Evolutionary conservation across 2,797 vertebrate species (phyloP).

Genomic region (Poliocrania exsul): DNA sequence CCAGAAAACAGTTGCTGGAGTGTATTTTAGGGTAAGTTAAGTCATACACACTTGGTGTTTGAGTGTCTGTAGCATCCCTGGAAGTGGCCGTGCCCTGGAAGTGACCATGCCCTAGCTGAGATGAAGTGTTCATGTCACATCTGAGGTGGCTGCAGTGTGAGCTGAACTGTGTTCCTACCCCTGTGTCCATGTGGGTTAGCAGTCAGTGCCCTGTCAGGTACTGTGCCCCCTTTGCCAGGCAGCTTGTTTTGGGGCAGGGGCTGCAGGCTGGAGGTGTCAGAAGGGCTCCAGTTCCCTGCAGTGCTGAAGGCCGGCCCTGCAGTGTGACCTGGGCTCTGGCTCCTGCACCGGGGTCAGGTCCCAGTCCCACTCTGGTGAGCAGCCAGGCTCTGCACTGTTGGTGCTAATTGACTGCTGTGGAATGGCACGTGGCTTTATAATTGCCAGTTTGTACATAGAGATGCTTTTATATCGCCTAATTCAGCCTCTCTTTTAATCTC

Average conservation of each 20-base stretch:
- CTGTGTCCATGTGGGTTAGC: background rate
- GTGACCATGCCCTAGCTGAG: background rate
- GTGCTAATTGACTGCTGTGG: background rate
- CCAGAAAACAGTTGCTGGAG: background rate
- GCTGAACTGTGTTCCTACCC: background rate
- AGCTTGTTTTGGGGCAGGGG: rapidly evolving
- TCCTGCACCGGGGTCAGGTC: rapidly evolving
- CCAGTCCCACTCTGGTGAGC: background rate
- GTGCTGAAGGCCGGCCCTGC: background rate
- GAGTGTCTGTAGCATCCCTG: background rate
- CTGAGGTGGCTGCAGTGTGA: background rate
- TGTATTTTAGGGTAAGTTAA: background rate
- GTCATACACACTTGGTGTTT: background rate
- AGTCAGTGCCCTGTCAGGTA: background rate
- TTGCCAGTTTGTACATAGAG: background rate
- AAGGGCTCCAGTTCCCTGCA: background rate
- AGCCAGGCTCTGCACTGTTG: background rate
- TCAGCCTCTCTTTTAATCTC: constrained; percentile 27
- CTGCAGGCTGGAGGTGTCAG: background rate
- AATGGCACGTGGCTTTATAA: background rate
- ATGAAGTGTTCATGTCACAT: rapidly evolving
- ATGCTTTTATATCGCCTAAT: constrained; percentile 3
- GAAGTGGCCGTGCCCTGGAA: background rate
- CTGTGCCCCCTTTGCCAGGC: background rate
- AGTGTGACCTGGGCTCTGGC: background rate